Conservation (phyloP, 2,888 invertebrate species). For the Diarsia dahlii region DNA sequence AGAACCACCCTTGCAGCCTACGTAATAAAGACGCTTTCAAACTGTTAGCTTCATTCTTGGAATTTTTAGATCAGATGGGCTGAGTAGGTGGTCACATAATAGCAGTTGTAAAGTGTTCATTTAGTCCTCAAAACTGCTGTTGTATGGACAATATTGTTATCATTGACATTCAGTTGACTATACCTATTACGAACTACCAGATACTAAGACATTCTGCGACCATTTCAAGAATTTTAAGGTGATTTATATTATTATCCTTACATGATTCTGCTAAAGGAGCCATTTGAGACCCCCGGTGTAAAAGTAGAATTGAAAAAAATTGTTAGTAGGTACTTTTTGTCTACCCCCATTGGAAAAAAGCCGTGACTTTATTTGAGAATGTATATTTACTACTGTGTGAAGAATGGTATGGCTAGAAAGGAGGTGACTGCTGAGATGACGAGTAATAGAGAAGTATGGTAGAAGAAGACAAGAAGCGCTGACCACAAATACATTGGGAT, state of each 20-base stretch:
- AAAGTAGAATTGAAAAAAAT: background rate
- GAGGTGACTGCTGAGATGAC: no score
- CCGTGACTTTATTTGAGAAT: background rate
- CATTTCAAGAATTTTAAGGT: no score
- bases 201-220: no score
- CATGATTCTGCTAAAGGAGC: no score
- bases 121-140: background rate
- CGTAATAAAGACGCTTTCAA: background rate
- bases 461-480: no score
- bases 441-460: no score
- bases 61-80: background rate
- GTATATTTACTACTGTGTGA: background rate
- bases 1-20: background rate
- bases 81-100: background rate
- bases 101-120: background rate
- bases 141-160: background rate
- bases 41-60: background rate
- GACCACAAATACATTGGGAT: no score
- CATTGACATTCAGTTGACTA: background rate
- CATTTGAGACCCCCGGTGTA: no score
- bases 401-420: no score
- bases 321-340: no score
- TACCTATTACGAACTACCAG: background rate
- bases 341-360: no score
- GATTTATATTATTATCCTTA: no score